Base-by-base conservation (phyloP, 2,113 vertebrate species). In the Corapipo altera region DNA sequence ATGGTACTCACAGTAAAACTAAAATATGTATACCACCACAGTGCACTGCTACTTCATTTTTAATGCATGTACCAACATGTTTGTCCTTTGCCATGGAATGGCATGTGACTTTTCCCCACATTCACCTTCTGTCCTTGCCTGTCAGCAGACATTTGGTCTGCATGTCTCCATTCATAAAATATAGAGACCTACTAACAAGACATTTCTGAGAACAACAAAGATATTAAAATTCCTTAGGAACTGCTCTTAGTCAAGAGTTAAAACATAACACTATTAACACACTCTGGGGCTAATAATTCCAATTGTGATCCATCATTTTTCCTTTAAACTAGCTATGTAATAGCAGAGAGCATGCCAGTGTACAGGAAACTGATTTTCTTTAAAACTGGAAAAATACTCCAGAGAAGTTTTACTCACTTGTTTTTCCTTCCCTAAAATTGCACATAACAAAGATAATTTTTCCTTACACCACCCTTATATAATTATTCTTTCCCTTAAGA, bases 111-210 rank as follows among this genome's bases (percentile, higher is more conserved):
- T 91, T 84, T 90, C 26, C 58, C 26, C 73, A 80, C 32, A 9
- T 86, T 84, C 91, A 91, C 85, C 57, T 88, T 83, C 65, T 81
- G 69, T 95, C 77, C 83, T 87, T 93, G 70, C 48, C 92, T 92
- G 91, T 79, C 76, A 93, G 71, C 15, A 85, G 65, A 92, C 62
- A 87, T 91, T 95, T 91, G 28, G 73, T 92, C 69, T 93, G 48
- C 0, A 0, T 72, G 35, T 69, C 54, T 87, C 86, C 62, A 91
- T 87, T 89, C 76, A 91, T 78, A 95, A 95, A 96, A 86, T 73
- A 78, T 78, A 85, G 16, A 66, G 24, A 70, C 13, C 54, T 79
- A 61, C 58, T 57, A 86, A 75, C 5, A 75, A 81, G 54, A 55
- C 35, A 32, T 83, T 88, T 32, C 44, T 64, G 27, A 22, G 51